Base-by-base conservation (phyloP, 2,797 vertebrate genomes). In the Crocodylus rhombifer region DNA sequence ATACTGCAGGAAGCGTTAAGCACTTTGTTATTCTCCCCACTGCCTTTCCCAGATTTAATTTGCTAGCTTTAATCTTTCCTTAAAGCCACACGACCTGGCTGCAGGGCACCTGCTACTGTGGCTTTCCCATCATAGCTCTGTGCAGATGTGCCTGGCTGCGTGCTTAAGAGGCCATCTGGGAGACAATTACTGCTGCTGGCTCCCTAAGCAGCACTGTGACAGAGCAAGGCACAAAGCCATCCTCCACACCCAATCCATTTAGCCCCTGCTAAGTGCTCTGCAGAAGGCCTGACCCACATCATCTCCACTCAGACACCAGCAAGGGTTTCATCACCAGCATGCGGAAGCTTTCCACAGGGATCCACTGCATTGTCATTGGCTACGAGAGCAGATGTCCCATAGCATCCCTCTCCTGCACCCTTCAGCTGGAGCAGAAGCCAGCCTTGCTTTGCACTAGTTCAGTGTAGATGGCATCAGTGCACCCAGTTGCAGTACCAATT, bases 21-120 rank as follows among this genome's bases (percentile, higher is more conserved):
- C 21, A 25, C 69, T 71, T 36, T 30, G 30, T 36, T 71, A 33
- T 14, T 71, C 69, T 71, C 69, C 36, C 69, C 18, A 15, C 69
- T 42, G 36, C 75, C 23, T 25, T 82, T 16, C 62, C 42, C 77
- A 9, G 0, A 0, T 4, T 25, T 2, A 69, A 2, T 62, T 42
- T 4, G 11, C 25, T 82, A 26, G 33, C 36, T 42, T 71, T 16
- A 36, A 71, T 71, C 69, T 71, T 21, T 71, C 15, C 33, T 23
- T 42, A 42, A 25, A 42, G 69, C 69, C 69, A 15, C 23, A 42
- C 23, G 33, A 21, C 21, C 5, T 51, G 69, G 23, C 69, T 25
- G 36, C 33, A 36, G 61, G 36, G 21, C 69, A 71, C 21, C 20
- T 42, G 69, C 36, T 42, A 36, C 36, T 42, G 33, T 33, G 14